Percentiles rank a stretch among this genome's conserved stretches.
Evolutionary conservation across 2,888 invertebrate genomes (phyloP).

Genomic region (Unio delphinus): DNA sequence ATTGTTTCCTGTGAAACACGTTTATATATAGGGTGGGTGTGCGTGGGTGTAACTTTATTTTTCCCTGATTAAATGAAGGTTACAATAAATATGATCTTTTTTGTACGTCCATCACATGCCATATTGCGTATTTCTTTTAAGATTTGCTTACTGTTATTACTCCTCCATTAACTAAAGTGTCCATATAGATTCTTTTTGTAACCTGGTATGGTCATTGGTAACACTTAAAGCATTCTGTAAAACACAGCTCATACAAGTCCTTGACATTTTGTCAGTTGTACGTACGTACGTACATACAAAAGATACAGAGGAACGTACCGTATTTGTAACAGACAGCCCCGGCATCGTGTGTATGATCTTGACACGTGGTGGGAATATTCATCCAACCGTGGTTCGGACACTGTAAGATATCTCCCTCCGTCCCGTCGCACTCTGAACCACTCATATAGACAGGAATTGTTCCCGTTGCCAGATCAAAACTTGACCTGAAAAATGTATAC

Average conservation of each 20-base stretch:
- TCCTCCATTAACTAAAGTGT: background rate
- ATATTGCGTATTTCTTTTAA: too few species aligned
- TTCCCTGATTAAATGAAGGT: too few species aligned
- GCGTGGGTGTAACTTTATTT: too few species aligned
- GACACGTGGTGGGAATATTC: slow-evolving; percentile 9
- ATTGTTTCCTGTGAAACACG: too few species aligned
- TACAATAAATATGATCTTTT: too few species aligned
- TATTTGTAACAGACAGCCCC: slow-evolving; percentile 37
- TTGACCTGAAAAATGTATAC: too few species aligned
- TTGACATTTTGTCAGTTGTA: background rate
- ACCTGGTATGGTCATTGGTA: too few species aligned
- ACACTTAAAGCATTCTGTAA: too few species aligned
- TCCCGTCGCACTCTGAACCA: slow-evolving; percentile 72
- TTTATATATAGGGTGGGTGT: too few species aligned
- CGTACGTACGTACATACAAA: background rate
- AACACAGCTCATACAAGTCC: background rate
- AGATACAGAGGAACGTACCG: slow-evolving; percentile 6
- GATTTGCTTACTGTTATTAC: background rate
- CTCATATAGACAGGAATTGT: slow-evolving; percentile 47
- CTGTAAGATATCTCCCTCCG: slow-evolving; percentile 38
- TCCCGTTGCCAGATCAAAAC: too few species aligned
- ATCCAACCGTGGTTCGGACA: slow-evolving; percentile 48
- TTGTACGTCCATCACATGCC: too few species aligned
- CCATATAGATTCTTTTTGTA: background rate
- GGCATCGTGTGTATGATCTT: slow-evolving; percentile 32